phyloP scores from a whole-genome alignment of 2,888 invertebrate species.

The Polydrusus pterygomalis region DNA sequence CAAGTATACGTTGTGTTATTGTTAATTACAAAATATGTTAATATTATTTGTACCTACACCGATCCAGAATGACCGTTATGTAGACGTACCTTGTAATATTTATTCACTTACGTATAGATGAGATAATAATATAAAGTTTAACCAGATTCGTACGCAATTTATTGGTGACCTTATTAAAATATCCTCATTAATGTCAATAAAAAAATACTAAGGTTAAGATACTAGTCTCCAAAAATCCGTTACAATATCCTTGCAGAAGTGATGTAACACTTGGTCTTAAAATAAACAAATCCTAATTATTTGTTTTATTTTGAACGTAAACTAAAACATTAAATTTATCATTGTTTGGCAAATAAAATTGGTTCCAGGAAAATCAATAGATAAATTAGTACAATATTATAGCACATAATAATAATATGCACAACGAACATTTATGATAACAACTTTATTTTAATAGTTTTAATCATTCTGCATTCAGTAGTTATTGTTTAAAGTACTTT shows the following conservation, averaged over 20 bases:
- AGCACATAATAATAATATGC: not conserved
- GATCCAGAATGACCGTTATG: conserved; percentile 10
- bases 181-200: conserved; percentile 28
- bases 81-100: conserved; percentile 1
- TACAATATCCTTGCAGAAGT: conserved; percentile 36
- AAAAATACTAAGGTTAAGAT: conserved; percentile 39
- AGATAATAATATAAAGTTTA: conserved; percentile 20
- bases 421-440: not conserved
- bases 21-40: no score
- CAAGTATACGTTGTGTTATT: no score
- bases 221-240: conserved; percentile 40
- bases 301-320: conserved; percentile 26
- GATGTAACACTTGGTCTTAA: conserved; percentile 34
- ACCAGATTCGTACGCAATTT: conserved; percentile 25
- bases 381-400: conserved; percentile 1
- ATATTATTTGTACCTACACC: not conserved
- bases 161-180: conserved; percentile 38
- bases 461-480: no score
- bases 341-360: conserved; percentile 9
- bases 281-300: conserved; percentile 33
- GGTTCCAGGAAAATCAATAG: not conserved
- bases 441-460: no score
- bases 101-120: not conserved
- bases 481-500: no score
- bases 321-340: conserved; percentile 16